phyloP scores from a whole-genome alignment of 2,113 vertebrate genomes.

The Ginglymostoma cirratum region DNA sequence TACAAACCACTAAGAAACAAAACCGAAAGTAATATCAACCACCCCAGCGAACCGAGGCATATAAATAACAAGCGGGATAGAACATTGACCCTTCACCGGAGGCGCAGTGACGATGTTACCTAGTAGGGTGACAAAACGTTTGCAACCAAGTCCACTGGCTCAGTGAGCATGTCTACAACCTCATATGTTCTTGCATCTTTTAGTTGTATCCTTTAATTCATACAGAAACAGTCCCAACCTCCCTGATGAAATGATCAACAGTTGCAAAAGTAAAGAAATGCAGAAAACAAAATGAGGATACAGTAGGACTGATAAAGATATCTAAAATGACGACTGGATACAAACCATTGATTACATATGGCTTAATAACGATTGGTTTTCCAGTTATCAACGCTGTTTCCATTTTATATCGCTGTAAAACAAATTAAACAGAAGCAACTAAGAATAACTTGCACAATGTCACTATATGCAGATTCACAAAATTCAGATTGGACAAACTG shows the following conservation, averaged over 20 bases:
- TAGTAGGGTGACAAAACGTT: no score
- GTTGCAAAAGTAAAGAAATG: background rate
- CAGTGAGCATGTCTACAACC: no score
- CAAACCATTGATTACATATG: conserved; percentile 25
- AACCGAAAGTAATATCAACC: no score
- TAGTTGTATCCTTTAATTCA: background rate
- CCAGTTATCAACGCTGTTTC: background rate
- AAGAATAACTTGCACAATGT: background rate
- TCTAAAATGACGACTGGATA: conserved; percentile 3
- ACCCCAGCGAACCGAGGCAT: no score
- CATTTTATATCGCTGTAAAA: background rate
- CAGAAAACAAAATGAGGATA: background rate
- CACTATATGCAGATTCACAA: background rate
- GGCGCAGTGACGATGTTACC: no score
- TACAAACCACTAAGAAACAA: no score
- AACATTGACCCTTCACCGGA: no score
- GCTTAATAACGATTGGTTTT: background rate
- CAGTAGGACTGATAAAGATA: background rate
- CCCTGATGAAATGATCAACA: background rate
- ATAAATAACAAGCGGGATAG: no score
- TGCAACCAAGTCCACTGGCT: no score
- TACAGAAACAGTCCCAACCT: background rate
- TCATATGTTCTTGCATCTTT: background rate
- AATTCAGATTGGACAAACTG: background rate
- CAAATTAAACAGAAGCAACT: background rate